Percentiles rank a stretch among this genome's conserved stretches.
phyloP scores from a whole-genome alignment of 1,140 invertebrate species.

The Cyrtorhinus lividipennis region DNA sequence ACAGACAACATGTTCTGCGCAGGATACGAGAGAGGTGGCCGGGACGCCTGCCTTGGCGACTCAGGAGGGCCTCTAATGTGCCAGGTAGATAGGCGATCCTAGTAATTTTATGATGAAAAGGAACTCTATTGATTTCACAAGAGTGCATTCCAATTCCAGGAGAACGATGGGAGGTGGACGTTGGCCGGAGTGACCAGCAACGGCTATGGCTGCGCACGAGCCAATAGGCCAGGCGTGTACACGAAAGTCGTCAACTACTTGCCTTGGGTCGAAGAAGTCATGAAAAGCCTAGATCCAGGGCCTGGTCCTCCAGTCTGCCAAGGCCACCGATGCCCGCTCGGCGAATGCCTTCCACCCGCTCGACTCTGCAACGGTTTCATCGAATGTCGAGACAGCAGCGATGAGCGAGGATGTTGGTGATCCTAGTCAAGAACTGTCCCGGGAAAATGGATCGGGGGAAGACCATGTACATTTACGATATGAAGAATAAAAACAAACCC shows the following conservation, averaged over 20 bases:
- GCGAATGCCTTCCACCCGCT: conserved; percentile 53
- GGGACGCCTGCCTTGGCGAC: conserved; percentile 76
- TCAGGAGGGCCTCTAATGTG: conserved; percentile 77
- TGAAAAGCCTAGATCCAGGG: neutral
- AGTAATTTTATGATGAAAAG: neutral
- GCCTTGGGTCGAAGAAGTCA: conserved; percentile 45
- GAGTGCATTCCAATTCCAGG: conserved; percentile 19
- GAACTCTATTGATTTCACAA: too few species aligned
- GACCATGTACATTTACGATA: too few species aligned
- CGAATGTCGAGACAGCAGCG: conserved; percentile 58
- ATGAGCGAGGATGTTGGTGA: conserved; percentile 38
- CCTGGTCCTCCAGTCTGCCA: conserved; percentile 32
- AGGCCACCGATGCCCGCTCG: conserved; percentile 57
- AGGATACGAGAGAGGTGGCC: conserved; percentile 50
- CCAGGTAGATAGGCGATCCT: conserved; percentile 23
- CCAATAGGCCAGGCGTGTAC: conserved; percentile 72
- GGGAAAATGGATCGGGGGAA: too few species aligned
- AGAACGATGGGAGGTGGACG: conserved; percentile 41
- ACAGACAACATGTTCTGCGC: conserved; percentile 85
- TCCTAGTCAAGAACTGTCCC: neutral
- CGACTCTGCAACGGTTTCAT: conserved; percentile 59
- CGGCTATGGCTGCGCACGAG: conserved; percentile 71
- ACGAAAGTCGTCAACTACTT: conserved; percentile 69
- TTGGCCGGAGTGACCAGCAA: conserved; percentile 66
- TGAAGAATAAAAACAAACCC: too few species aligned